Evolutionary conservation across 1,140 invertebrate species (phyloP).

Genomic region (Trachymyrmex septentrionalis): DNA sequence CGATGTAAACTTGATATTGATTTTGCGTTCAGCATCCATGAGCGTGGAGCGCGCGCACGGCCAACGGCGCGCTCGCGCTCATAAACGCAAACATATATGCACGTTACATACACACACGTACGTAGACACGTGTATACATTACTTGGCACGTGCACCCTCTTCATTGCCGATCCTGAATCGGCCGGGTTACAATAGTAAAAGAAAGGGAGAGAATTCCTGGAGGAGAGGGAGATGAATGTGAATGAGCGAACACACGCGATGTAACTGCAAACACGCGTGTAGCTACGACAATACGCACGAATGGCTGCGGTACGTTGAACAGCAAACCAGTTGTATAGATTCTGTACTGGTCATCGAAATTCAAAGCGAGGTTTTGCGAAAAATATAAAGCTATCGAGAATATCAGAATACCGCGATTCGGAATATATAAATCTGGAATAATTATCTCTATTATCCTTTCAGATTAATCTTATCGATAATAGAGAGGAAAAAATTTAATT

Average conservation of each 20-base stretch:
- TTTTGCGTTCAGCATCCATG: constrained; percentile 80
- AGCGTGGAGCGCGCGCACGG: constrained; percentile 53
- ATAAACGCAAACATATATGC: constrained; percentile 11
- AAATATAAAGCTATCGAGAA: background rate
- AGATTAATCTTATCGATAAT: background rate
- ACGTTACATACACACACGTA: background rate
- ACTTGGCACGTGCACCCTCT: constrained; percentile 46
- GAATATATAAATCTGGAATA: background rate
- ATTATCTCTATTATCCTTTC: background rate
- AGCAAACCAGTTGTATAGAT: constrained; percentile 1
- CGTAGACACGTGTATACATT: background rate
- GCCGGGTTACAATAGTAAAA: constrained; percentile 15
- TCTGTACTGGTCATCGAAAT: background rate
- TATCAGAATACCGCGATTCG: background rate
- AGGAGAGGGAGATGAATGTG: constrained; percentile 33
- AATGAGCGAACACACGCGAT: constrained; percentile 21
- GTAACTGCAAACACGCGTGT: background rate
- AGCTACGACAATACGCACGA: constrained; percentile 4
- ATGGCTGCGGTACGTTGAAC: background rate
- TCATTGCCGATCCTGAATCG: constrained; percentile 34
- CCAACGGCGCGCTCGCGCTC: constrained; percentile 33
- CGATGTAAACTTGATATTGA: constrained; percentile 80
- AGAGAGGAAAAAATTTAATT: background rate
- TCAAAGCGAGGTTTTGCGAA: background rate
- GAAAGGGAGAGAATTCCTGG: constrained; percentile 14